Evolutionary conservation across 2,888 invertebrate species (phyloP).

Genomic region (Phymatocera aterrima): DNA sequence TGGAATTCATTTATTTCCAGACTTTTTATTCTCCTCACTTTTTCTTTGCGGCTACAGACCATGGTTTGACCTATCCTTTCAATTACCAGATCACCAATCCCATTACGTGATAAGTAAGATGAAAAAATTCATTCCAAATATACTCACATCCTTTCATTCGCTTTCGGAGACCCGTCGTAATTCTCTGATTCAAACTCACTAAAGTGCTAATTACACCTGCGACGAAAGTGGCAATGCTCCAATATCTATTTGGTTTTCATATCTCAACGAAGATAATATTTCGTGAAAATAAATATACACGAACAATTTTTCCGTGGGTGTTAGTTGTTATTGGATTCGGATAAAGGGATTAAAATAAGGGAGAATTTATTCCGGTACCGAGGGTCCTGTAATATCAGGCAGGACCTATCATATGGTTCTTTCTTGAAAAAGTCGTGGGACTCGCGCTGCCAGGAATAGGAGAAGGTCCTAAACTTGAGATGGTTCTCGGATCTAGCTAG

Average conservation of each 20-base stretch:
- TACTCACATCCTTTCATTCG: not conserved
- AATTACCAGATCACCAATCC: conserved; percentile 31
- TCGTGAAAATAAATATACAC: not conserved
- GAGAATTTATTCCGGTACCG: not conserved
- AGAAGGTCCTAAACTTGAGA: conserved; percentile 64
- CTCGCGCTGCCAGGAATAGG: conserved; percentile 47
- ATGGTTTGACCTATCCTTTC: conserved; percentile 3
- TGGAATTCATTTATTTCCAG: conserved; percentile 2
- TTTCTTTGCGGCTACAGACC: not conserved
- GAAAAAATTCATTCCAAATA: not conserved
- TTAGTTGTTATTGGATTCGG: not conserved
- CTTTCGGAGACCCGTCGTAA: not conserved
- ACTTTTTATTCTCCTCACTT: not conserved
- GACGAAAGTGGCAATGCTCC: too few relatives aligned
- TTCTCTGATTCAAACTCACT: too few relatives aligned
- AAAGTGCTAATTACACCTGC: too few relatives aligned
- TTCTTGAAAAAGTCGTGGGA: conserved; percentile 4
- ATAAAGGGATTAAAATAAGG: not conserved
- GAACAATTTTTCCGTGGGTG: too few relatives aligned
- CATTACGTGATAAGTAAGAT: not conserved
- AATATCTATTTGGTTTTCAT: too few relatives aligned
- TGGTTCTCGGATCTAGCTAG: conserved; percentile 73
- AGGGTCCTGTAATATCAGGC: conserved; percentile 6
- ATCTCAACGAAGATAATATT: not conserved
- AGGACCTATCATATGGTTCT: not conserved